Base-by-base conservation (phyloP, 2,113 vertebrate genomes). In the Urocitellus parryii region DNA sequence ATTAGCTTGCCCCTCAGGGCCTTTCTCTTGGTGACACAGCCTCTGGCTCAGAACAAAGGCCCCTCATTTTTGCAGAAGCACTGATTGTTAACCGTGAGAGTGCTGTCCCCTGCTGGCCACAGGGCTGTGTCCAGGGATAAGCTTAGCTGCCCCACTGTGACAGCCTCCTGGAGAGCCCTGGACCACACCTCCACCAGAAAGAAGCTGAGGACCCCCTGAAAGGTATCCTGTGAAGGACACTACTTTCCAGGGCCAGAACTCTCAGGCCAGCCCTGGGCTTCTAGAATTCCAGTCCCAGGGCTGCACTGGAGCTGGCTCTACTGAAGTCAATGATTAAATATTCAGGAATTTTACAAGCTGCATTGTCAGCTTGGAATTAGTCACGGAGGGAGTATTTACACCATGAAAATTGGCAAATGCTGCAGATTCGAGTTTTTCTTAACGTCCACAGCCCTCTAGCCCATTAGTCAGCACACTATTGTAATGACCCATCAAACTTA, bases 81-180 rank as follows among this genome's bases (percentile, higher is more conserved):
- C 17, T 0, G 0, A 48, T 1, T 1, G 51, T 39, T 91, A 56
- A 34, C 34, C 5, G 4, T 0, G 39, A 18, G 65, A 0, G 53
- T 90, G 96, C 96, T 96, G 97, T 96, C 97, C 95, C 80, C 97
- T 98, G 96, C 95, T 65, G 97, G 80, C 89, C 2, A 3, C 32
- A 34, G 39, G 16, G 14, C 37, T 48, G 12, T 22, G 42, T 16
- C 32, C 45, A 18, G 58, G 11, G 13, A 2, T 11, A 70, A 32
- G 16, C 16, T 0, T 14, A 4, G 58, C 24, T 5, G 58, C 51
- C 5, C 18, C 17, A 3, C 25, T 8, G 20, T 73, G 45, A 1
- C 29, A 3, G 4, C 48, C 29, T 42, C n/a, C 48, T 18, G 24
- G 27, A 37, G 1, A 3, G 17, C 20, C 39, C 83, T 1, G 25